These are phyloP conservation scores for Macquaria australasica DNA, from an alignment of 2,113 vertebrate genomes.

Conservation along the genomic window DNA sequence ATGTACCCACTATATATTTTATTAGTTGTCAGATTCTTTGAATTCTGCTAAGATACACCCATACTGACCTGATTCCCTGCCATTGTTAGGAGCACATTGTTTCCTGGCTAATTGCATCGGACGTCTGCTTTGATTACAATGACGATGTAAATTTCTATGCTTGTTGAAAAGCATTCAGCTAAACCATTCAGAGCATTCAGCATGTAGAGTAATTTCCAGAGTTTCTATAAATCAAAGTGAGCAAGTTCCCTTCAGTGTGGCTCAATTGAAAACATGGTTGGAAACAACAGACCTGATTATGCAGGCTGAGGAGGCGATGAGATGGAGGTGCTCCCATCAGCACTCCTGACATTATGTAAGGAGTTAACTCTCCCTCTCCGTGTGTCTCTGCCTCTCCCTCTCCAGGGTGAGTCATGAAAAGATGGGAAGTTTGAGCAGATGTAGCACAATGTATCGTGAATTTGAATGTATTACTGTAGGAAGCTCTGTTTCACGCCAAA, in stretches of 20 bases:
- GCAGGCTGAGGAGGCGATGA: conserved; percentile 49
- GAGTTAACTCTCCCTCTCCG: conserved; percentile 18
- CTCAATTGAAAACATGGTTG: conserved; percentile 53
- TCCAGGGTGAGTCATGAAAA: conserved; percentile 63
- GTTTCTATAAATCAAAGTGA: conserved; percentile 57
- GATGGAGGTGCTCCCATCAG: conserved; percentile 61
- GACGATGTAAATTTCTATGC: conserved; percentile 27
- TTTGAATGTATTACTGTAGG: conserved; percentile 69
- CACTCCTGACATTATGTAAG: conserved; percentile 54
- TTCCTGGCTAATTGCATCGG: conserved; percentile 39
- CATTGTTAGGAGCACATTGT: conserved; percentile 1
- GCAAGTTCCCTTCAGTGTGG: conserved; percentile 28
- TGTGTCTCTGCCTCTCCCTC: conserved; percentile 18
- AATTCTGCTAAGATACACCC: not conserved
- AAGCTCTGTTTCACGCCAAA: conserved; percentile 66
- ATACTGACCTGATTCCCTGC: not conserved
- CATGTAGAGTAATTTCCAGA: conserved; percentile 37
- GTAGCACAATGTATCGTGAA: conserved; percentile 67
- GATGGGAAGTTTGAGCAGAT: conserved; percentile 75
- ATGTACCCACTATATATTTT: not conserved
- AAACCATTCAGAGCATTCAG: conserved; percentile 27
- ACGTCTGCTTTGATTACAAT: conserved; percentile 36
- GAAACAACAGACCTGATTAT: conserved; percentile 67
- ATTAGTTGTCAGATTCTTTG: conserved; percentile 7
- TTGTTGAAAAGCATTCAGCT: conserved; percentile 30